Base-by-base conservation (phyloP, 2,888 invertebrate species). In the Isoperla grammatica region DNA sequence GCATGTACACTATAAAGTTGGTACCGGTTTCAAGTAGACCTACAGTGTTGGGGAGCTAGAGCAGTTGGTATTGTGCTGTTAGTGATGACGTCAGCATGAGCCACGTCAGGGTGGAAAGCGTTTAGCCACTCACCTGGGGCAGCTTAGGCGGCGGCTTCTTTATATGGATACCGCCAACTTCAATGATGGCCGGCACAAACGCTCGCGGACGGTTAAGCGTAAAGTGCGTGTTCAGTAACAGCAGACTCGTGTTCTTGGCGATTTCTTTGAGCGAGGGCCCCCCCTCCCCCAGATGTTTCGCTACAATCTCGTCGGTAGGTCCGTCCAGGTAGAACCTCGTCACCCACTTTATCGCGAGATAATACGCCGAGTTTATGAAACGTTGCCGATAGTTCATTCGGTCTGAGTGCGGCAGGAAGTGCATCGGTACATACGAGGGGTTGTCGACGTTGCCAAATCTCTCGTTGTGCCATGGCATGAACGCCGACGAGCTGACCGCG, bases 381-480 rank as follows among this genome's bases (percentile, higher is more conserved):
- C 63, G 17, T 29, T 63, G 53, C 1, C 13, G 20, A 40, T 59
- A 63, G 12, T 54, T 48, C 63, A 61, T 63, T n/a, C 35, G 29
- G 29, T 59, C 61, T 13, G 59, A 40, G 20, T 56, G 43, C 1
- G 76, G 80, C 42, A 78, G 61, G 59, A 84, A 62, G 22, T 54
- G 57, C n/a, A 57, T 20, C 0, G 84, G 78, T 0, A 83, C 76
- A 63, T 79, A 82, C 0, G 83, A 78, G 0, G 83, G 81, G 64
- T 82, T 80, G 60, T 78, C 75, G 0, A 82, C 81, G 39, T 80
- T 76, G 0, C 80, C 81, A 50, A 83, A 72, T n/a, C 82, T 74
- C 40, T 75, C 74, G 58, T 78, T 79, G 56, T 80, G 76, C 80
- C 81, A 86, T 0, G 85, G 82, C 80, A 84, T 79, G 22, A 57